Evolutionary conservation across 2,888 invertebrate species (phyloP), one percentile per base, ranked within the genome.

Genomic region (Eulithis testata): DNA sequence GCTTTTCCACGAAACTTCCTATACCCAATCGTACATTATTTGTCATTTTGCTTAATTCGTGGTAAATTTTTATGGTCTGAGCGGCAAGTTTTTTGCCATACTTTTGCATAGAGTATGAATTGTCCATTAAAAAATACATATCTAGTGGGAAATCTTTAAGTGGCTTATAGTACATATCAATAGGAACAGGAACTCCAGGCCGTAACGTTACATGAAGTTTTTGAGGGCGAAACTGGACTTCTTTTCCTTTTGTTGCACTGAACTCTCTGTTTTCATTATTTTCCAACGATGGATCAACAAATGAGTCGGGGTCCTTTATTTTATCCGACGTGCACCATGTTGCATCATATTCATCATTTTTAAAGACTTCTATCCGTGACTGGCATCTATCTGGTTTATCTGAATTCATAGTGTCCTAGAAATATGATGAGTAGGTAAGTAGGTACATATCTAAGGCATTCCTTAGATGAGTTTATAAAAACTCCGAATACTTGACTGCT

Each of bases 101-200:
- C 8, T 81, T 80, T 56, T 82, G 84, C 97, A 97, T 97, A 0
- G 97, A 96, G 44, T 91, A 87, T 0, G 97, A 97, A 70, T 96
- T 88, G 76, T 97, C 97, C 96, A 97, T 96, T 40, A 97, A 89
- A 79, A 96, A 97, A 81, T 97, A 97, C n/a, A 97, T 88, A 85
- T 97, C 97, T 1, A 97, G 94, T 0, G 97, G 97, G 81, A 96
- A 97, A 84, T 97, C 95, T 73, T 94, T 89, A 0, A 96, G 96
- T 73, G 95, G 95, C 51, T 93, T 90, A 71, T 95, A 96, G 11
- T 83, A 85, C 75, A 95, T 87, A 0, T 74, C 69, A 44, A 95
- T 77, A 0, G 74, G 59, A 1, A 81, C 76, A 47, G 82, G 79
- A 36, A 86, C 84, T 1, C 94, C 94, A 21, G 94, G 94, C 21